phyloP scores from a whole-genome alignment of 1,140 invertebrate genomes.

The Panulirus ornatus region DNA sequence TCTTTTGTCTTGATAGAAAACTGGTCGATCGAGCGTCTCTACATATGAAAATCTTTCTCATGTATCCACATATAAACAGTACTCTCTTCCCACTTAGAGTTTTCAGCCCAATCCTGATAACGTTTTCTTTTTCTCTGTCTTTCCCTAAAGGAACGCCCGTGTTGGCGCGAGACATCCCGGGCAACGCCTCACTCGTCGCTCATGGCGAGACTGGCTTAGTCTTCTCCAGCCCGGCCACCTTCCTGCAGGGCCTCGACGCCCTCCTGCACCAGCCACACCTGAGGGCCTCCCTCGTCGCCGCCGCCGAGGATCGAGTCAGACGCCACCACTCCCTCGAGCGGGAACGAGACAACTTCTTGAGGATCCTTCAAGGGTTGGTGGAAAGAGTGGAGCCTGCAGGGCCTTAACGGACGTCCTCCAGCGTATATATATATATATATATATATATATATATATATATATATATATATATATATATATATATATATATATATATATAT shows the following conservation, averaged over 20 bases:
- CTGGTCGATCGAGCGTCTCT: too few species aligned
- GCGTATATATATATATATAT: too few species aligned
- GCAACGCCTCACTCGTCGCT: constrained; percentile 15
- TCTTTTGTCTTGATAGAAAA: too few species aligned
- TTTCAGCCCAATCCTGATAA: not conserved
- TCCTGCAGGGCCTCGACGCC: constrained; percentile 5
- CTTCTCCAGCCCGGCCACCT: constrained; percentile 20
- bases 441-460: too few species aligned
- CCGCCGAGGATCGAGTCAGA: not conserved
- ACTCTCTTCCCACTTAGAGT: too few species aligned
- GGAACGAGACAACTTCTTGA: not conserved
- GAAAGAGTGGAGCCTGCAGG: not conserved
- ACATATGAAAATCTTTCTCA: too few species aligned
- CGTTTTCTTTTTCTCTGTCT: not conserved
- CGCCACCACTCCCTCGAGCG: not conserved
- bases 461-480: too few species aligned
- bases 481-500: too few species aligned
- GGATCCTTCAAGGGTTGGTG: not conserved
- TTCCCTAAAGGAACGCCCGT: constrained; percentile 17
- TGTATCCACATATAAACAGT: too few species aligned
- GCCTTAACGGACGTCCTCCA: too few species aligned
- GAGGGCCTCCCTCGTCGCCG: not conserved
- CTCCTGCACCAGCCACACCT: constrained; percentile 13
- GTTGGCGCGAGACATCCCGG: constrained; percentile 41
- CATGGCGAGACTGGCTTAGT: constrained; percentile 5